Conservation (phyloP, 2,797 vertebrate genomes). For the Catharus ustulatus region DNA sequence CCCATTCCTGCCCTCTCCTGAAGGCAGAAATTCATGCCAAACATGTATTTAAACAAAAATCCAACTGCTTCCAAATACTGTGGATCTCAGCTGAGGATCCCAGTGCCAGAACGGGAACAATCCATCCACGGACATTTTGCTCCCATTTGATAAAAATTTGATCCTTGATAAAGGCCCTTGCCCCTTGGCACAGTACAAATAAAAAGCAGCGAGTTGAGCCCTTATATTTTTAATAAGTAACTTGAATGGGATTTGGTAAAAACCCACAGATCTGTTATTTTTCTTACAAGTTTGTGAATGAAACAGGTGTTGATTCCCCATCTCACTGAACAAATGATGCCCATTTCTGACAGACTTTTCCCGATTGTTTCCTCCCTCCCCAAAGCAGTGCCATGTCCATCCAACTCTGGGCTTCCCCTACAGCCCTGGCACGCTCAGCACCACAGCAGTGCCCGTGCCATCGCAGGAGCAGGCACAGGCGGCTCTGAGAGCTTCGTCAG, state of each 20-base stretch:
- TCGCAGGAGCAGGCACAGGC: rapidly evolving
- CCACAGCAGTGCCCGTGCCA: rapidly evolving
- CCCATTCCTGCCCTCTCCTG: not conserved
- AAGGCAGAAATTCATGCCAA: not conserved
- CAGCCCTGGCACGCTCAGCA: rapidly evolving
- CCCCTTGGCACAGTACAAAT: not conserved
- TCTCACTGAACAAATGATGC: not conserved
- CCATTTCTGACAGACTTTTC: not conserved
- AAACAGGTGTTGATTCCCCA: not conserved
- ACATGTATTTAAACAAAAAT: not conserved
- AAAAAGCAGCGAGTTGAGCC: rapidly evolving
- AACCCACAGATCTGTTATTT: not conserved
- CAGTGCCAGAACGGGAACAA: not conserved
- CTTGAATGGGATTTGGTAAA: not conserved
- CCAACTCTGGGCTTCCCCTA: not conserved
- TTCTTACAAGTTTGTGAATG: not conserved
- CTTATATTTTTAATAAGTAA: not conserved
- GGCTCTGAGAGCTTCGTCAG: not conserved
- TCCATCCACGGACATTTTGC: not conserved
- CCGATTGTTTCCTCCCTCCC: not conserved
- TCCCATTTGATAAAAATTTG: not conserved
- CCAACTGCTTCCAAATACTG: not conserved
- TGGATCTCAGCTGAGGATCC: not conserved
- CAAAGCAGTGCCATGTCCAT: not conserved
- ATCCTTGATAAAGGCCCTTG: not conserved